Conservation (phyloP, 1,140 invertebrate genomes). For the Pissodes strobi region DNA sequence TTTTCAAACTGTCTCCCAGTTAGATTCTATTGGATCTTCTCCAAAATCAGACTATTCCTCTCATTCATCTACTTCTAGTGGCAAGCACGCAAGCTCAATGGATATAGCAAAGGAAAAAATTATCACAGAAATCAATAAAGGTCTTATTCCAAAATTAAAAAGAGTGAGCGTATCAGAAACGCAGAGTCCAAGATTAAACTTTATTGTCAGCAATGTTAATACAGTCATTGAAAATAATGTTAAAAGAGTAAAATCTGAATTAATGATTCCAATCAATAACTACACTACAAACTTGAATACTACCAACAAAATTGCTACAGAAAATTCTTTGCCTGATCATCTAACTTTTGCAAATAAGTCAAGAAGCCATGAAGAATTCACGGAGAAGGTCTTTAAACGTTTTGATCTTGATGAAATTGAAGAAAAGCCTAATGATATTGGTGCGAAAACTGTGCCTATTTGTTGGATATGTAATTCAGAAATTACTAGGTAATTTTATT, state of each 20-base stretch:
- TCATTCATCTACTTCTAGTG: constrained; percentile 36
- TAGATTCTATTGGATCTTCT: constrained; percentile 45
- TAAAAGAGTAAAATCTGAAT: constrained; percentile 34
- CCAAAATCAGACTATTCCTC: constrained; percentile 46
- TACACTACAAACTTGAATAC: neutral
- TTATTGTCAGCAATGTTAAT: constrained; percentile 22
- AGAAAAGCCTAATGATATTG: constrained; percentile 5
- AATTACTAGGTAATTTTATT: constrained; percentile 46
- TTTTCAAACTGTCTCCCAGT: constrained; percentile 4
- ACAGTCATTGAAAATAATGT: constrained; percentile 16
- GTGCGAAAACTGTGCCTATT: constrained; percentile 22
- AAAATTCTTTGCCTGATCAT: constrained; percentile 32
- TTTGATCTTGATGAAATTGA: constrained; percentile 7
- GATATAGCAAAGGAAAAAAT: constrained; percentile 36
- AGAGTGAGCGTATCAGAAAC: constrained; percentile 33
- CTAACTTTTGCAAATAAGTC: constrained; percentile 39
- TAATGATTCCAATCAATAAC: constrained; percentile 30
- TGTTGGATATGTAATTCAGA: constrained; percentile 42
- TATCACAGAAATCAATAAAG: constrained; percentile 35
- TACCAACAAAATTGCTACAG: constrained; percentile 1
- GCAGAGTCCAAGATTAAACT: constrained; percentile 35
- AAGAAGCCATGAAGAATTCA: constrained; percentile 7
- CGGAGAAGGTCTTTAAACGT: constrained; percentile 13
- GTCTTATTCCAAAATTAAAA: constrained; percentile 32
- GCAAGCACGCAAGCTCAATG: constrained; percentile 22